These are phyloP conservation scores for Drosophila leontia DNA, from an alignment of 1,140 invertebrate species.

Conservation along the genomic window DNA sequence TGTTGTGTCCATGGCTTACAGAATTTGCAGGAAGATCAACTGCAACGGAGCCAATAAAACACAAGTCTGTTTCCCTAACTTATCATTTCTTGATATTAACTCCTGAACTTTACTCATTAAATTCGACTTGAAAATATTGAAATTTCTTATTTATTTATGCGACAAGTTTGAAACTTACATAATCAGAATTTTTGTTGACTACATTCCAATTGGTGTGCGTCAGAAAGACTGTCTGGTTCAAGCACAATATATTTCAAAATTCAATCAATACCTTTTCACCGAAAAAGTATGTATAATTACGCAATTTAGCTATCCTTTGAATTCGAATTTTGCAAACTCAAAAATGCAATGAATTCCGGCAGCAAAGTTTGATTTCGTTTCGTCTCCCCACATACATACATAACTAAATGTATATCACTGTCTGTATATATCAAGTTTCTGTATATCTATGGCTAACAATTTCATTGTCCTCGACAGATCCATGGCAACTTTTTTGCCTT, in stretches of 20 bases:
- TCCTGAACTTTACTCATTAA: not conserved
- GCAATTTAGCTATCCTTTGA: conserved; percentile 1
- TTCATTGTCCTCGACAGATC: conserved; percentile 50
- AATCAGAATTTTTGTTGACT: conserved; percentile 17
- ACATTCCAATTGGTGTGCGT: conserved; percentile 9
- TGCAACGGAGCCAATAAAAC: conserved; percentile 12
- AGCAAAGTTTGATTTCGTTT: conserved; percentile 39
- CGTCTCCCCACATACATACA: not conserved
- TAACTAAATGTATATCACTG: conserved; percentile 20
- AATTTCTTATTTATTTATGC: too few species aligned
- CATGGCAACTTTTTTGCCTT: conserved; percentile 38
- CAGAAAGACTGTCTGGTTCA: not conserved
- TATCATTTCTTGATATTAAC: not conserved
- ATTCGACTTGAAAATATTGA: too few species aligned
- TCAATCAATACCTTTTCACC: not conserved
- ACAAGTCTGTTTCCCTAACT: not conserved
- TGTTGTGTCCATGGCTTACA: conserved; percentile 14
- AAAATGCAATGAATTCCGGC: conserved; percentile 38
- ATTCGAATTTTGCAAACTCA: conserved; percentile 13
- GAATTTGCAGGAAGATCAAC: conserved; percentile 40
- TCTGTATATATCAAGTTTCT: conserved; percentile 14
- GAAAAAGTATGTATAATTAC: not conserved
- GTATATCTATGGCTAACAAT: conserved; percentile 31
- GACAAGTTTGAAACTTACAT: not conserved
- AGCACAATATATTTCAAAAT: not conserved